Percentiles rank a stretch among this genome's conserved stretches.
These are phyloP conservation scores for Noctilio leporinus DNA, from an alignment of 2,113 vertebrate genomes.

Conservation along the genomic window DNA sequence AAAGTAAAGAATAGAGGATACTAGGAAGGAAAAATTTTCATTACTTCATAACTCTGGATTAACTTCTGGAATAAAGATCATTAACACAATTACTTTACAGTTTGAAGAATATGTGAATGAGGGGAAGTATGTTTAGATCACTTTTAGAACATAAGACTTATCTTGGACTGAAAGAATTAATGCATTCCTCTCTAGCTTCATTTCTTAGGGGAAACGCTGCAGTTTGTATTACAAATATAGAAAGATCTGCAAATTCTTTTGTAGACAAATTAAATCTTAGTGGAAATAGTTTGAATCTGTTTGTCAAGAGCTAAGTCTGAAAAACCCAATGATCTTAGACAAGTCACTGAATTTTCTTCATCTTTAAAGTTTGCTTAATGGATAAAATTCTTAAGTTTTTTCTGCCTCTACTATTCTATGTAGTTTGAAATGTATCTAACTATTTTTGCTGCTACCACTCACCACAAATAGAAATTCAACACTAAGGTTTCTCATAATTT, in stretches of 20 bases:
- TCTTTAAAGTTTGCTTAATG: background rate
- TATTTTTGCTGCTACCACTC: background rate
- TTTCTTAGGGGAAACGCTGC: background rate
- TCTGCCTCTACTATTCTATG: background rate
- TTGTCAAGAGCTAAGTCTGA: background rate
- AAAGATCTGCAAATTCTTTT: constrained; percentile 16
- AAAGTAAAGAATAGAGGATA: background rate
- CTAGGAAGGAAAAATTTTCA: background rate
- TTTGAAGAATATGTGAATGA: constrained; percentile 14
- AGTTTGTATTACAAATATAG: background rate
- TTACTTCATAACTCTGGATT: background rate
- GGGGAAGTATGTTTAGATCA: background rate
- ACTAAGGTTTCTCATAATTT: background rate
- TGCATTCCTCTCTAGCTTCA: background rate
- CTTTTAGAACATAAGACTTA: background rate
- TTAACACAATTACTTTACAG: background rate
- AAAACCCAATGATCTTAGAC: background rate
- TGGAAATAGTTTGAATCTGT: background rate
- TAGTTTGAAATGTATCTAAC: background rate
- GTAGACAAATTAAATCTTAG: background rate
- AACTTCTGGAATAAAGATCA: background rate
- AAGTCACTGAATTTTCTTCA: background rate
- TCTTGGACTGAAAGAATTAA: background rate
- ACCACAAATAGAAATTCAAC: background rate
- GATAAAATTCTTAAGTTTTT: background rate